Evolutionary conservation across 2,113 vertebrate species (phyloP), one percentile per base, ranked within the genome.

Genomic region (Sceloporus tristichus): DNA sequence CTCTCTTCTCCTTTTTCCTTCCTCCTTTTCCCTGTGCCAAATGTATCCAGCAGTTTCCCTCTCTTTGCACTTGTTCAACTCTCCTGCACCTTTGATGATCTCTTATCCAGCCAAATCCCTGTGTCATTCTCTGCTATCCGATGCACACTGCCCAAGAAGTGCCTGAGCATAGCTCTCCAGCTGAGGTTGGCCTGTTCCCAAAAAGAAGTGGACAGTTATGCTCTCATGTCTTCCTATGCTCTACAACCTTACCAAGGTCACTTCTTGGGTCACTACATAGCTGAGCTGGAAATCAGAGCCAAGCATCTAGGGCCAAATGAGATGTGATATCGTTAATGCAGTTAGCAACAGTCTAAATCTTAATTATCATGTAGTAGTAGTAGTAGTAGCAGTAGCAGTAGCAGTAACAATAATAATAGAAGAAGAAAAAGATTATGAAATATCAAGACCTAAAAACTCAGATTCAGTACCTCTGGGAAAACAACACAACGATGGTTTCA

Each of bases 221-320:
- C 29, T 25, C 53, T 79, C 77, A 18, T 38, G 29, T 56, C 66
- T 80, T 87, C 85, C 70, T 79, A 54, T 40, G 78, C 85, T 56
- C 71, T n/a, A 80, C 59, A 34, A 59, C 25, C 56, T 73, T 40
- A 56, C 34, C 53, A 71, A 74, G 66, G 78, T 62, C 78, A 74
- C 29, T 38, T 19, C 11, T 21, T 75, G 53, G 25, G 68, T 56
- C 68, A 65, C 21, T 7, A 19, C 54, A 62, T 6, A 40, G 29
- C 23, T 29, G 38, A 78, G 21, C 65, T 11, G 4, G 48, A 86
- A 71, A 71, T 56, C 21, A 71, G 21, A 54, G 40, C 76, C 48
- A 68, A 54, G 18, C 21, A 23, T 68, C 59, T 16, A 21, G 0
- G 9, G 16, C 25, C 18, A 71, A 1, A 11, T 25, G 48, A 73